Evolutionary conservation across 1,140 invertebrate species (phyloP), one percentile per base, ranked within the genome.

Genomic region (Bombus picipes): DNA sequence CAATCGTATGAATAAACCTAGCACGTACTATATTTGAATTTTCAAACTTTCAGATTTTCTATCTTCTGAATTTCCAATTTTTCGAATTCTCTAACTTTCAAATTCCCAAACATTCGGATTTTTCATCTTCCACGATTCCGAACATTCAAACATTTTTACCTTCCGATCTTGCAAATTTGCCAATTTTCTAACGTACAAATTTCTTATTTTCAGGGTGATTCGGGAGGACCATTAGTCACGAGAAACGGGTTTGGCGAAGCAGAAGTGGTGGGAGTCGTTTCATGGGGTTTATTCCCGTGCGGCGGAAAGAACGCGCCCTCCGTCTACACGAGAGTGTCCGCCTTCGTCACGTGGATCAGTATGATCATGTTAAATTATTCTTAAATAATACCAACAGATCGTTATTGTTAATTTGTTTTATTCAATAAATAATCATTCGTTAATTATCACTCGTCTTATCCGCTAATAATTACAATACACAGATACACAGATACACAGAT

Each of bases 211-310:
- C 68, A 95, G 94, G 97, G 97, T 57, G 97, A 97, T 88, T 97
- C 97, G 15, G 97, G 97, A 39, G 97, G 97, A 70, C 97, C 97
- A 18, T 89, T 97, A 41, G 95, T 96, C 39, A 92, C 95, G 15
- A 84, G 41, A 43, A 91, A 91, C 53, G 79, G 77, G n/a, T 78
- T 88, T 62, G 72, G 76, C 25, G 85, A 85, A 80, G 80, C 89
- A 0, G 93, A 94, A 86, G 59, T 93, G 9, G 91, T 97, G 74
- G 97, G 97, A 37, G 94, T 98, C n/a, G 97, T 97, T 0, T 98
- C 97, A 3, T 98, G 97, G 97, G 97, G 97, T 25, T 94, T 96
- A 53, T 95, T 96, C 66, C 97, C 97, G 86, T 97, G 97, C 89
- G 97, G 97, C 6, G 88, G 93, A 37, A 94, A 92, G 88, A 96